Evolutionary conservation across 1,140 invertebrate species (phyloP), one percentile per base, ranked within the genome.

Genomic region (Pseudomyrmex flavicornis): DNA sequence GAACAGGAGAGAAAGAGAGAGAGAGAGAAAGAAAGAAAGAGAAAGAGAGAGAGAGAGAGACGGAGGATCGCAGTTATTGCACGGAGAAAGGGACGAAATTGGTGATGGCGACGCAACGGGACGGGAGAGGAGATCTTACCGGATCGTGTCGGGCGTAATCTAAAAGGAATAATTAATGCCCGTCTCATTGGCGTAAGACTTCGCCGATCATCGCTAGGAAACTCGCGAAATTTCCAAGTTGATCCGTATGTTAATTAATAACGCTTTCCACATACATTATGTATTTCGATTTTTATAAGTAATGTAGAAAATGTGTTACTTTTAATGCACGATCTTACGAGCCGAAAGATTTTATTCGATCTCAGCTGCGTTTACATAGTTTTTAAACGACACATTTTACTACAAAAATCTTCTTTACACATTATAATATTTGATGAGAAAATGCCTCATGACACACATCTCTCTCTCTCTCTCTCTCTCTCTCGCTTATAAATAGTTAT

Each of bases 151-250:
- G 61, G 61, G 77, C 70, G 85, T 90, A 90, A 90, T 90, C 89
- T 84, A 87, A 87, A 89, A 80, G 84, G 89, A 90, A 90, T 90
- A 90, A 90, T 90, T 90, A 88, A 90, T 89, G 86, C 63, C 50
- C 61, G 80, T 26, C 65, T 74, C 85, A 80, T 68, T 74, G 76
- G 65, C 86, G 85, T 86, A 58, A 74, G 72, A 66, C 73, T 80
- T 80, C 59, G 62, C 66, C 75, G 66, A 84, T 84, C 35, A 35
- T 35, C 84, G 35, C 62, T n/a, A 54, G 68, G 68, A 12, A 69
- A 70, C 15, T 54, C 22, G 66, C 46, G 54, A 72, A 72, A 72
- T 80, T 72, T 80, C 76, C 54, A 70, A 61, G 54, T 46, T 80
- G 22, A 80, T 80, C 76, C 44, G 58, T 48, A 72, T 72, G 22